These are phyloP conservation scores for Oryzias celebensis DNA, from an alignment of 2,113 vertebrate genomes.

Conservation along the genomic window DNA sequence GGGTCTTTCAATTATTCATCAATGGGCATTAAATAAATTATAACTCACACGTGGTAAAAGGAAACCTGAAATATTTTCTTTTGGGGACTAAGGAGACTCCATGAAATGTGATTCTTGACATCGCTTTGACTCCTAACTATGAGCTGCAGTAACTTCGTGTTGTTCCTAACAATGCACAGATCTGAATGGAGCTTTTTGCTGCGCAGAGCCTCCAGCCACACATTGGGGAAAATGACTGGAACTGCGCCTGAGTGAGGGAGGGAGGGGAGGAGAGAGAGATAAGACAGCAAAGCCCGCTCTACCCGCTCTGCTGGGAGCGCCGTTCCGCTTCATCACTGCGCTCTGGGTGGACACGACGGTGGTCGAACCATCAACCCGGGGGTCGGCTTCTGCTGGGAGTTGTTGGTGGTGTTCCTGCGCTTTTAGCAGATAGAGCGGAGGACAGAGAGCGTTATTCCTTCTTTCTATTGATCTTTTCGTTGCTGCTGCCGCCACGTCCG, in stretches of 20 bases:
- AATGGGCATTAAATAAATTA: no score
- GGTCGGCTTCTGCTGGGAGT: constrained; percentile 44
- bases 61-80: no score
- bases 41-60: no score
- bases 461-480: background rate
- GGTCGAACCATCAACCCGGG: constrained; percentile 22
- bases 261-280: background rate
- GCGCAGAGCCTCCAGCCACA: constrained; percentile 31
- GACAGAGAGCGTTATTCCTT: background rate
- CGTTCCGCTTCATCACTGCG: constrained; percentile 39
- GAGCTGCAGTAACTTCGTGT: background rate
- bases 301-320: constrained; percentile 37
- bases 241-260: constrained; percentile 24
- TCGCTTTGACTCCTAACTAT: background rate
- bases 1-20: no score
- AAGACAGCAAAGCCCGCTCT: constrained; percentile 16
- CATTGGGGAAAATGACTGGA: constrained; percentile 16
- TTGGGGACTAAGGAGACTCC: no score
- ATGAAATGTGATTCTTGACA: no score
- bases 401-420: constrained; percentile 58
- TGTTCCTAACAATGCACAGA: constrained; percentile 7
- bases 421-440: constrained; percentile 18
- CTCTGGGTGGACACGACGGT: constrained; percentile 30
- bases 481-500: constrained; percentile 41
- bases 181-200: constrained; percentile 35